These are phyloP conservation scores for Chondrosia reniformis DNA, from an alignment of 37 sponge, comb jelly and placozoan species.

Conservation along the genomic window DNA sequence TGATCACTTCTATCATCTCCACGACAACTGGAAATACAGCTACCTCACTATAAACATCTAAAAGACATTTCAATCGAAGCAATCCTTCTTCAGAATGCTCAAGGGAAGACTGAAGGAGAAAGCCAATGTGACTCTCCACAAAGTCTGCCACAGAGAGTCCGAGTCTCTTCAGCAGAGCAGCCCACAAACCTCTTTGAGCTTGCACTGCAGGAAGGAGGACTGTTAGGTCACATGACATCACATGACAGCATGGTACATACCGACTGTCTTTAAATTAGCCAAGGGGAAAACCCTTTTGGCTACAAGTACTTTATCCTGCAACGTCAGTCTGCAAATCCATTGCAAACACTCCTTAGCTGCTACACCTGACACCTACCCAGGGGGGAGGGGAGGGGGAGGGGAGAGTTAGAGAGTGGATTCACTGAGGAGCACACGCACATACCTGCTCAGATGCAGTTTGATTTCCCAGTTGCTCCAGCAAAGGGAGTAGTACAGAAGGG, in stretches of 20 bases:
- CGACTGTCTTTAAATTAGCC: conserved; percentile 44
- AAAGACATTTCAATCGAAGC: conserved; percentile 26
- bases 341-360: conserved; percentile 1
- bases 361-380: background rate
- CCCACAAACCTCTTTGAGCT: conserved; percentile 38
- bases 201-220: conserved; percentile 17
- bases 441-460: background rate
- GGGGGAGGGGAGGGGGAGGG: background rate
- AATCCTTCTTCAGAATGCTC: background rate
- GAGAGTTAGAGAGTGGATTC: background rate
- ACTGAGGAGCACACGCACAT: background rate
- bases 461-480: too few species aligned
- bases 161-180: conserved; percentile 22
- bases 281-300: conserved; percentile 38
- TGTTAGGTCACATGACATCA: background rate
- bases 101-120: background rate
- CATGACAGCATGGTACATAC: conserved; percentile 22
- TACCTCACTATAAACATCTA: background rate
- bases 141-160: conserved; percentile 13
- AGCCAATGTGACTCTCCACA: background rate
- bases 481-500: too few species aligned
- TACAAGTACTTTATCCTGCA: conserved; percentile 29
- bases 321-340: conserved; percentile 30
- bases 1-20: conserved; percentile 29
- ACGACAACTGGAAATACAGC: conserved; percentile 23